These are phyloP conservation scores for Hirtodrosophila alboralis DNA, from an alignment of 2,888 invertebrate genomes.

Conservation along the genomic window DNA sequence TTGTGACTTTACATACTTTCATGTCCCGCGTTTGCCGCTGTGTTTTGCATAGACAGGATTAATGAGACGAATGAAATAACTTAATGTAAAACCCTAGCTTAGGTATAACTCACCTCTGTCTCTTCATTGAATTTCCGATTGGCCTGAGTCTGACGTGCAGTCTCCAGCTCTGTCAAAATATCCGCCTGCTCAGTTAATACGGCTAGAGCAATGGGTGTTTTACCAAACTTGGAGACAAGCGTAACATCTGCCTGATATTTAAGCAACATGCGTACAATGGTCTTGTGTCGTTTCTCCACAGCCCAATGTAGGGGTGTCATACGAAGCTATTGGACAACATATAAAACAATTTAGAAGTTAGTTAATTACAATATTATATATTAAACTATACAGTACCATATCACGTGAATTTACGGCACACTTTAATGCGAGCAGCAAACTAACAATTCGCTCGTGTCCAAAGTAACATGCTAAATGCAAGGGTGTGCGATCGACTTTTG, in stretches of 20 bases:
- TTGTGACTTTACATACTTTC: conserved; percentile 53
- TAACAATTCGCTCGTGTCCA: conserved; percentile 91
- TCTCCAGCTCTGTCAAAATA: conserved; percentile 86
- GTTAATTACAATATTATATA: too few species aligned
- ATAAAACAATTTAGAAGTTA: neutral
- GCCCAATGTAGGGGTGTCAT: conserved; percentile 99
- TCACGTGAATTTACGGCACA: conserved; percentile 91
- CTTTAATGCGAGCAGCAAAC: conserved; percentile 88
- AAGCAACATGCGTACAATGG: conserved; percentile 89
- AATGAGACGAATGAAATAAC: conserved; percentile 2
- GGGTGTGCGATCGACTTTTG: conserved; percentile 96
- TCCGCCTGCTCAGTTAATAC: conserved; percentile 87
- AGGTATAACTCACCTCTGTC: conserved; percentile 71
- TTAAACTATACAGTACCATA: conserved; percentile 90
- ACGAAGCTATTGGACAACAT: conserved; percentile 86
- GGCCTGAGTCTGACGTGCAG: conserved; percentile 81
- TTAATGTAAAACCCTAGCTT: neutral
- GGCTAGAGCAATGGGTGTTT: conserved; percentile 89
- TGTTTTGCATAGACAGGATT: conserved; percentile 18
- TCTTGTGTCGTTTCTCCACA: conserved; percentile 90
- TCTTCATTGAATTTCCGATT: conserved; percentile 80
- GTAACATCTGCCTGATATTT: conserved; percentile 90
- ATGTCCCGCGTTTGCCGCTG: conserved; percentile 37
- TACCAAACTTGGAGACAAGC: conserved; percentile 89
- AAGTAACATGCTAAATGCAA: conserved; percentile 94